Base-by-base conservation (phyloP, 1,140 invertebrate genomes). In the Catajapyx aquilonaris region DNA sequence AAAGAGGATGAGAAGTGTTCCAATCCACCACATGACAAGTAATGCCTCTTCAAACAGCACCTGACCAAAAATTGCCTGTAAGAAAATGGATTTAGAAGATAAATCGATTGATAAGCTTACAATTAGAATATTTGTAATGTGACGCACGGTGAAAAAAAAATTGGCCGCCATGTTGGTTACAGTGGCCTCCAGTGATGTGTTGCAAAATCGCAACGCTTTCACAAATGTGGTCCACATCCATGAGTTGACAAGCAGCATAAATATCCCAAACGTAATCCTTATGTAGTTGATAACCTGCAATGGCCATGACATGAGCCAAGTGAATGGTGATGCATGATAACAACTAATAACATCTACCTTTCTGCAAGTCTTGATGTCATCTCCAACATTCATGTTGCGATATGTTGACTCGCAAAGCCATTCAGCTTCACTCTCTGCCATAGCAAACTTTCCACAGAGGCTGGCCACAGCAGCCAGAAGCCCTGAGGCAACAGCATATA, bases 91-190 rank as follows among this genome's bases (percentile, higher is more conserved):
- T 10, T 16, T 46, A 1, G 21, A 9, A 10, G 10, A 16, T 35
- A 22, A 36, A 38, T 23, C 10, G 13, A 31, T 21, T 17, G 9
- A 31, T 18, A 19, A 13, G 31, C 11, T 23, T 20, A 34, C 7
- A 13, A 13, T 30, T 37, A 38, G 13, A 43, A n/a, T n/a, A n/a
- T n/a, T n/a, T n/a, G n/a, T n/a, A n/a, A n/a, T 20, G 35, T 16
- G 20, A 44, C 48, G 47, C 46, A 61, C 59, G n/a, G 57, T 53
- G 25, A 54, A 49, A 17, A 60, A 49, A 39, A 61, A 60, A 47
- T 60, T 60, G 4, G 57, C 54, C 30, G 56, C 58, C 20, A 54
- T 56, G 40, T 59, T 61, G 11, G 51, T 56, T 1, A 59, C 49
- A 18, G 59, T 56, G 2, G 58, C 57, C 44, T 59, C 56, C 11